Base-by-base conservation (phyloP, 2,797 vertebrate genomes). In the Falco peregrinus region DNA sequence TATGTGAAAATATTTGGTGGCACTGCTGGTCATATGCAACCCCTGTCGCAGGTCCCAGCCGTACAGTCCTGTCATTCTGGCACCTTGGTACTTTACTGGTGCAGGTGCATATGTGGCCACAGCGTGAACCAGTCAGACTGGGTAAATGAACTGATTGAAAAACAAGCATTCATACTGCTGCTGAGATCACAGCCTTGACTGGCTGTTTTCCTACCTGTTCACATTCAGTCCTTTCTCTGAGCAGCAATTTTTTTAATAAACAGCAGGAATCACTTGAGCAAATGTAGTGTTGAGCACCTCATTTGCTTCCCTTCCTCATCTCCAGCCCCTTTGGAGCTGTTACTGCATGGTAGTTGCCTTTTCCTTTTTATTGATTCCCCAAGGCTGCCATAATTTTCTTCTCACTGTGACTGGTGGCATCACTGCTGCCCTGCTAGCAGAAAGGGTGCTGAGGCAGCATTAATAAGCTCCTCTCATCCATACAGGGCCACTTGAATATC, bases 21-120 rank as follows among this genome's bases (percentile, higher is more conserved):
- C 71, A 33, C 33, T 77, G 63, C 83, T 78, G 67, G 24, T 54
- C 2, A 0, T 1, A 13, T 1, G 2, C 54, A 33, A 3, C 7
- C 39, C 28, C 48, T 45, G 45, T 19, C 17, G 37, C 78, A 29
- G 19, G 29, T 53, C 24, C 24, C 84, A 60, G 87, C 41, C 29
- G 1, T 16, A 74, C 29, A 26, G 47, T 26, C n/a, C 57, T 79
- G 54, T 87, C 18, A 1, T 61, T 11, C 84, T 92, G 89, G 59
- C 74, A 24, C 57, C 77, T 84, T 11, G 16, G 4, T 4, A 13
- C 17, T 39, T 13, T 21, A 5, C 61, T 76, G 78, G 84, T 77
- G 76, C 33, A 57, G 60, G 47, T 39, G 33, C 17, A 5, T 18
- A 4, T 10, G 9, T 65, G 74, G 89, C 59, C 87, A 79, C 81